Percentiles rank a stretch among this genome's conserved stretches.
These are phyloP conservation scores for Falco naumanni DNA, from an alignment of 2,797 vertebrate genomes.

Conservation along the genomic window DNA sequence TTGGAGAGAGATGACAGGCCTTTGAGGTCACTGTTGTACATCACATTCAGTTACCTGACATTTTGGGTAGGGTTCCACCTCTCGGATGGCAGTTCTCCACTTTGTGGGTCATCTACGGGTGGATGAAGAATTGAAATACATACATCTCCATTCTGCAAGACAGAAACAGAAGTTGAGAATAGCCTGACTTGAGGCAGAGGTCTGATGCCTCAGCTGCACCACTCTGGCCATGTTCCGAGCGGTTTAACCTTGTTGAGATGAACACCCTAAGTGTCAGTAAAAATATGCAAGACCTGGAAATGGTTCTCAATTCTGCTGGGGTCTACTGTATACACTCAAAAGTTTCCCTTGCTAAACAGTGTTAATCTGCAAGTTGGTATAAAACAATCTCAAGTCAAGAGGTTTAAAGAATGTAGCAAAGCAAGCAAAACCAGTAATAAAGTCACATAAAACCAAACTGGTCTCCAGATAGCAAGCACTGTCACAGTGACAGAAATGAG, in stretches of 20 bases:
- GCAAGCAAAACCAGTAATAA: neutral
- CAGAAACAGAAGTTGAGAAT: constrained; percentile 29
- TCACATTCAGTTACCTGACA: constrained; percentile 43
- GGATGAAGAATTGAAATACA: constrained; percentile 99
- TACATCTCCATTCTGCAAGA: constrained; percentile 93
- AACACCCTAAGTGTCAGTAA: neutral
- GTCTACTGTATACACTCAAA: neutral
- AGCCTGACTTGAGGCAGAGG: neutral
- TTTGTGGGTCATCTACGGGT: constrained; percentile 97
- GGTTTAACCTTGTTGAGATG: neutral
- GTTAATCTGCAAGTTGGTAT: neutral
- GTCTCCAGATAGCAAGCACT: neutral
- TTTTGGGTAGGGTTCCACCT: constrained; percentile 99
- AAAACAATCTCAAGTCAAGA: neutral
- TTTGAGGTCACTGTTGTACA: neutral
- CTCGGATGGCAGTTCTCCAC: constrained; percentile 95
- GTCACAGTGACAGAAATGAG: neutral
- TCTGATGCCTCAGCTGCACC: neutral
- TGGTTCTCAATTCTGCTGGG: neutral
- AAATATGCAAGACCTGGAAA: neutral
- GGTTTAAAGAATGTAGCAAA: neutral
- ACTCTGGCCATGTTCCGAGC: neutral
- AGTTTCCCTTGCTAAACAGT: neutral
- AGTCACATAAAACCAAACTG: neutral
- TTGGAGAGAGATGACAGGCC: neutral